A percentile compares a stretch with the other conserved stretches of the same genome.
phyloP scores from a whole-genome alignment of 1,140 invertebrate species.

The Drosophila virilis region DNA sequence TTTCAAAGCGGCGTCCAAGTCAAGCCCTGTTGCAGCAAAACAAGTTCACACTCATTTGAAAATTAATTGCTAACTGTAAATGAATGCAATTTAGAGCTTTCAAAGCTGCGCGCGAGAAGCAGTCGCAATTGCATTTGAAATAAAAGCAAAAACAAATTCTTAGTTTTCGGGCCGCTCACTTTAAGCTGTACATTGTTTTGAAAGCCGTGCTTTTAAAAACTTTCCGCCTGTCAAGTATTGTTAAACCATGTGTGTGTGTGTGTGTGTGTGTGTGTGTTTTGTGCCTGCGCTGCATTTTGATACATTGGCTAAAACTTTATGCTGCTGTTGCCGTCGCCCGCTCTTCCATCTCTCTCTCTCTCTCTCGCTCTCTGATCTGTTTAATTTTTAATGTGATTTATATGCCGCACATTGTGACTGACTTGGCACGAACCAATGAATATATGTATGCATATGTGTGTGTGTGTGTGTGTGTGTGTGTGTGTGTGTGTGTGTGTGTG shows the following conservation, averaged over 20 bases:
- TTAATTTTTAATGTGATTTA: constrained; percentile 83
- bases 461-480: too few relatives aligned
- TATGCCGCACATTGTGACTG: constrained; percentile 55
- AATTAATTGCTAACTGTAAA: too few relatives aligned
- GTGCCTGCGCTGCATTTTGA: constrained; percentile 38
- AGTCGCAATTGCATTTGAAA: neutral
- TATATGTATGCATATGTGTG: neutral
- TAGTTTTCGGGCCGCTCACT: neutral
- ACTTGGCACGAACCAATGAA: constrained; percentile 51
- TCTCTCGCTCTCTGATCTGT: constrained; percentile 39
- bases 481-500: too few relatives aligned
- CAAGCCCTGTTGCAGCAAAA: too few relatives aligned
- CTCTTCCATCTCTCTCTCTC: constrained; percentile 4
- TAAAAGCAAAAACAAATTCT: constrained; percentile 2
- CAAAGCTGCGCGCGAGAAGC: too few relatives aligned
- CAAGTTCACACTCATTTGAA: too few relatives aligned
- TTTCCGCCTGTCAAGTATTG: neutral
- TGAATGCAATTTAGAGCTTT: too few relatives aligned
- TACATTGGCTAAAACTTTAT: constrained; percentile 5
- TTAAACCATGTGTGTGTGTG: neutral
- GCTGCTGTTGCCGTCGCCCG: constrained; percentile 15
- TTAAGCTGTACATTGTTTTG: neutral
- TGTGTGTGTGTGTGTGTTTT: constrained; percentile 15
- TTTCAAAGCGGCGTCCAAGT: too few relatives aligned
- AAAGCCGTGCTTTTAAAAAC: constrained; percentile 25